Evolutionary conservation across 2,888 invertebrate genomes (phyloP).

Genomic region (Conops quadrifasciatus): DNA sequence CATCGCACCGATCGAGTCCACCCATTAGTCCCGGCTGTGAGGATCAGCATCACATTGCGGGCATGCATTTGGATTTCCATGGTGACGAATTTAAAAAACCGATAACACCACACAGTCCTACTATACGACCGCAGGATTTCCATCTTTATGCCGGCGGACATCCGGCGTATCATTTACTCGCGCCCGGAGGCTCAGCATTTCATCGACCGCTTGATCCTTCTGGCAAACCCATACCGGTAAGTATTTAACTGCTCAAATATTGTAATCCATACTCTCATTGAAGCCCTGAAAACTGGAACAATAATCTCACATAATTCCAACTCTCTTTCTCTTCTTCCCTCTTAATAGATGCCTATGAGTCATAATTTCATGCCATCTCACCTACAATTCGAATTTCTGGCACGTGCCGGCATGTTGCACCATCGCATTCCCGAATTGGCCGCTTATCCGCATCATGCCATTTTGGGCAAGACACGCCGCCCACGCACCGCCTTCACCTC

Average conservation of each 20-base stretch:
- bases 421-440: constrained; percentile 86
- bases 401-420: constrained; percentile 91
- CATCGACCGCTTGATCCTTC: constrained; percentile 68
- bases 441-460: constrained; percentile 79
- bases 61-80: constrained; percentile 67
- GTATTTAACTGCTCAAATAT: constrained; percentile 35
- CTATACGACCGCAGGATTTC: constrained; percentile 63
- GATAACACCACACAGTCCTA: constrained; percentile 63
- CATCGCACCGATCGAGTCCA: constrained; percentile 78
- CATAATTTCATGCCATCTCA: constrained; percentile 67
- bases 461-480: constrained; percentile 85
- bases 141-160: constrained; percentile 64
- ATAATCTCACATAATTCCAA: not conserved
- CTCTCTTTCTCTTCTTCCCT: not conserved
- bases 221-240: constrained; percentile 65
- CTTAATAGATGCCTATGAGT: constrained; percentile 62
- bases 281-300: constrained; percentile 35
- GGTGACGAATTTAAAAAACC: constrained; percentile 65
- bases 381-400: constrained; percentile 82
- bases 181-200: constrained; percentile 68
- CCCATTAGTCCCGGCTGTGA: constrained; percentile 88
- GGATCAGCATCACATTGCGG: constrained; percentile 67
- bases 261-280: constrained; percentile 10
- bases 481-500: constrained; percentile 97
- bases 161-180: constrained; percentile 68